Conservation (phyloP, 1,140 invertebrate genomes). For the Hydropsyche tenuis region DNA sequence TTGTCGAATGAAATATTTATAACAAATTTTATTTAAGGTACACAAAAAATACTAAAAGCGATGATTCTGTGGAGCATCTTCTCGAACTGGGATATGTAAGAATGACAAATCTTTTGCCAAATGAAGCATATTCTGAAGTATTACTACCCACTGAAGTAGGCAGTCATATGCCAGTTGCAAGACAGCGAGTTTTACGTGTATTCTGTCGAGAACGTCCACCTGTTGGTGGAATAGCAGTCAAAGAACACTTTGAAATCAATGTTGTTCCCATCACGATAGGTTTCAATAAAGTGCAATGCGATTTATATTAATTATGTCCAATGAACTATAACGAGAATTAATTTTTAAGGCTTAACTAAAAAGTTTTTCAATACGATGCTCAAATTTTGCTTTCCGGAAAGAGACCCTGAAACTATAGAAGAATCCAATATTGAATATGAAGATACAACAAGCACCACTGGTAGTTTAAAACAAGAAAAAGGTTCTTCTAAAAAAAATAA, state of each 20-base stretch:
- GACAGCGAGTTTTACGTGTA: constrained; percentile 82
- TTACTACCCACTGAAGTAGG: constrained; percentile 86
- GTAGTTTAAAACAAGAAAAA: constrained; percentile 47
- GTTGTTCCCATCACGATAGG: constrained; percentile 92
- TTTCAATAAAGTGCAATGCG: too few species aligned
- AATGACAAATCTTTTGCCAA: constrained; percentile 93
- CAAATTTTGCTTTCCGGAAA: constrained; percentile 98
- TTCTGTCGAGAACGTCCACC: constrained; percentile 91
- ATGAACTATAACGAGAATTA: neutral
- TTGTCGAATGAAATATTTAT: neutral
- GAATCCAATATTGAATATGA: constrained; percentile 67
- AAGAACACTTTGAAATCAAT: constrained; percentile 98
- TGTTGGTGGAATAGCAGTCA: constrained; percentile 96
- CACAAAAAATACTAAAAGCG: constrained; percentile 94
- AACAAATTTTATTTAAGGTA: constrained; percentile 70
- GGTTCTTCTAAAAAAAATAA: constrained; percentile 61
- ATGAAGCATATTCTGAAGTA: constrained; percentile 94
- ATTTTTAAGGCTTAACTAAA: constrained; percentile 79
- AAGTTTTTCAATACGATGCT: constrained; percentile 98
- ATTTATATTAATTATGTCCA: too few species aligned
- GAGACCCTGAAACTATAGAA: constrained; percentile 84
- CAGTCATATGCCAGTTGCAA: constrained; percentile 87
- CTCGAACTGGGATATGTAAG: constrained; percentile 96
- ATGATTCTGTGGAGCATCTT: constrained; percentile 96
- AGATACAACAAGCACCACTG: constrained; percentile 54